Evolutionary conservation across 2,888 invertebrate genomes (phyloP).

Genomic region (Drosophila testacea): DNA sequence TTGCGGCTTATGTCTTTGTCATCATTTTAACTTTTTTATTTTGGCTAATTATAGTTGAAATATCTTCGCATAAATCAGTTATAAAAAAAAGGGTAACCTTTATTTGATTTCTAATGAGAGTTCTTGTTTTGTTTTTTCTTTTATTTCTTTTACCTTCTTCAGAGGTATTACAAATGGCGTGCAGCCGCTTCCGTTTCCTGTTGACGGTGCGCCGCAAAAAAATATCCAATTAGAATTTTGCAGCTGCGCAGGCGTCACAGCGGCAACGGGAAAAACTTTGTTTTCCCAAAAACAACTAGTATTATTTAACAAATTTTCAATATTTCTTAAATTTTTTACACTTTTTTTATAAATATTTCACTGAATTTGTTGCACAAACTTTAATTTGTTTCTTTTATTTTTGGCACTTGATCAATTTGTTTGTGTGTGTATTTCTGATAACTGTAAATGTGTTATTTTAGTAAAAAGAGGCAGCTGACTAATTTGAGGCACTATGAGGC

Average conservation of each 20-base stretch:
- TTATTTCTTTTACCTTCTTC: constrained; percentile 10
- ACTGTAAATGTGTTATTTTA: constrained; percentile 50
- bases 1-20: constrained; percentile 25
- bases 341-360: constrained; percentile 17
- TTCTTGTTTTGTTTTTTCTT: background rate
- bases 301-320: constrained; percentile 4
- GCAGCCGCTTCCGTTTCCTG: constrained; percentile 61
- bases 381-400: constrained; percentile 21
- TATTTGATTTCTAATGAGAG: background rate
- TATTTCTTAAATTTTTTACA: constrained; percentile 19
- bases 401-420: constrained; percentile 49
- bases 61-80: constrained; percentile 13
- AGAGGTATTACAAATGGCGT: constrained; percentile 44
- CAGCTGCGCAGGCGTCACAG: constrained; percentile 72
- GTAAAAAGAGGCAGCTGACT: constrained; percentile 23
- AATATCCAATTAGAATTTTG: constrained; percentile 70
- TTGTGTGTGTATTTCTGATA: constrained; percentile 16
- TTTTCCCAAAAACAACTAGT: constrained; percentile 15
- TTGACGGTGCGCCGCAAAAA: constrained; percentile 26
- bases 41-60: constrained; percentile 34
- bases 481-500: constrained; percentile 22
- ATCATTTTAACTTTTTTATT: constrained; percentile 2
- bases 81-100: background rate
- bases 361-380: constrained; percentile 19
- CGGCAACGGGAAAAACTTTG: constrained; percentile 1